Evolutionary conservation across 2,113 vertebrate genomes (phyloP), one percentile per base, ranked within the genome.

Genomic region (Psophia crepitans): DNA sequence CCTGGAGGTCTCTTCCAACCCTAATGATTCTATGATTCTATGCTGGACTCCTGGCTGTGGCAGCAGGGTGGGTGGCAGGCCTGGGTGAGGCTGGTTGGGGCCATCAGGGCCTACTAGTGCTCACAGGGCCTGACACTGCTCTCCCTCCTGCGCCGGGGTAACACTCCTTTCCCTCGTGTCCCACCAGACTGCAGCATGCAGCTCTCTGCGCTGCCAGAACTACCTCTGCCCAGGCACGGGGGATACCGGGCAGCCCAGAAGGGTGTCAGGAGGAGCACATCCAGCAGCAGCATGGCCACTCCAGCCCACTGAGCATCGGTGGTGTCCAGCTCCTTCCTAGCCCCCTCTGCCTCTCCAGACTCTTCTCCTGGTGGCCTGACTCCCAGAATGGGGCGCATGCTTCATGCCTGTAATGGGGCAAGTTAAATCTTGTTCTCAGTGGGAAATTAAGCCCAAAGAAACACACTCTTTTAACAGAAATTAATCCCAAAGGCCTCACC

Each of bases 261-360:
- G 35, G n/a, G 35, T 12, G 19, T 18, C 19, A 6, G 20, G 17
- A 2, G 11, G 21, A 48, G 14, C 39, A n/a, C 24, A 5, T 1
- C 60, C 3, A 1, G 22, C 35, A 9, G 33, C 68, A n/a, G 16
- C 44, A 48, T 1, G 5, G 35, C 51, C 43, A 20, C 30, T 16
- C 22, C 17, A 8, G 28, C 37, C 10, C 2, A 2, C 58, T 8
- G 30, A 24, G 21, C 41, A 6, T 4, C 8, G 27, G 8, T 3
- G 9, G 33, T 22, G 37, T 14, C 14, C 71, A 11, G 26, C 53
- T 18, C 8, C 23, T 30, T 41, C 28, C 24, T 8, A 8, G 14
- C 14, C n/a, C 51, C 17, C 24, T 9, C 77, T 15, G 2, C 17
- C 3, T 26, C 51, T 27, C 43, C 53, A 27, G 43, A 33, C 28